phyloP scores from a whole-genome alignment of 53 echinoderm and acorn worm species.

The Holothuria leucospilota region DNA sequence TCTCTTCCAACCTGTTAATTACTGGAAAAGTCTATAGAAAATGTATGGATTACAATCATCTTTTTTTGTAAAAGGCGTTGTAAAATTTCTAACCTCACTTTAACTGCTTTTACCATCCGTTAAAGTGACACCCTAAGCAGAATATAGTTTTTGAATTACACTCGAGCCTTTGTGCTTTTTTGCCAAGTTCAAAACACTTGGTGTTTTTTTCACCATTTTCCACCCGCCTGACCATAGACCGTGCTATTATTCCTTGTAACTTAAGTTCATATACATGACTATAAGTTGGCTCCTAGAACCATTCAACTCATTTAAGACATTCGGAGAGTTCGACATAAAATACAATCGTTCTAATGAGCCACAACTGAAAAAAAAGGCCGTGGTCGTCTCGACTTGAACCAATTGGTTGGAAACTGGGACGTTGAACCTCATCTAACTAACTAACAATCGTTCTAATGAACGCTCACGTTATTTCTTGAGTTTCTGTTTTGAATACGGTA shows the following conservation, averaged over 20 bases:
- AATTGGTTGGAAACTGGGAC: too few relatives aligned
- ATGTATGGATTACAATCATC: not conserved
- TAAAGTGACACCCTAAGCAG: not conserved
- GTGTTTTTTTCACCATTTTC: constrained; percentile 23
- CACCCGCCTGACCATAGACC: not conserved
- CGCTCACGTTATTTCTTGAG: not conserved
- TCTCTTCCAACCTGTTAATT: not conserved
- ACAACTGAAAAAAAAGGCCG: too few relatives aligned
- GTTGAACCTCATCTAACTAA: too few relatives aligned
- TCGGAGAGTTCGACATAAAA: not conserved
- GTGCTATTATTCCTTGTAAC: not conserved
- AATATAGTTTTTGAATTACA: not conserved
- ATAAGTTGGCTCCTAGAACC: not conserved
- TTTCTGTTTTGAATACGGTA: not conserved
- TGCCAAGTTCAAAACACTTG: too few relatives aligned
- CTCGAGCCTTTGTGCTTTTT: not conserved
- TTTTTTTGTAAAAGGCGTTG: not conserved
- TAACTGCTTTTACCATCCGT: not conserved
- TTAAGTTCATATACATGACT: not conserved
- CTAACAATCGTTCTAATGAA: not conserved
- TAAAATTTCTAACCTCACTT: not conserved
- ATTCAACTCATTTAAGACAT: not conserved
- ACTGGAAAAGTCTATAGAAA: not conserved
- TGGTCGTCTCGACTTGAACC: too few relatives aligned
- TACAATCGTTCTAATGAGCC: too few relatives aligned